Evolutionary conservation across 2,888 invertebrate species (phyloP).

Genomic region (Halictus ligatus): DNA sequence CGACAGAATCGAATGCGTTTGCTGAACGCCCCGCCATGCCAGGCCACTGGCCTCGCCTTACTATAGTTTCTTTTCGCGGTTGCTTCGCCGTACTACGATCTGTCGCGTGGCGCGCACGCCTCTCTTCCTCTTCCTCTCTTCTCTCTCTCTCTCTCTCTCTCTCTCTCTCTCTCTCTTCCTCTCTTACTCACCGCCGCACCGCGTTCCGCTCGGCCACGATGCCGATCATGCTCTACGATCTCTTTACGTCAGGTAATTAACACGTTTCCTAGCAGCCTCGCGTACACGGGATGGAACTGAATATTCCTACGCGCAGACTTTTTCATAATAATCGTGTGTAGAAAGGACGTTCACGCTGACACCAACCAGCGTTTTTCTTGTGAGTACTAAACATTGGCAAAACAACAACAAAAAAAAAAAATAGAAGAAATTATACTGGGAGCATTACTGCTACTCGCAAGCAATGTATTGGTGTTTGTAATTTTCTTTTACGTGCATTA

Average conservation of each 20-base stretch:
- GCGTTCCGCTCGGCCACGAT: neutral
- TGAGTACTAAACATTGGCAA: too few relatives aligned
- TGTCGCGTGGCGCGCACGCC: slow-evolving; percentile 43
- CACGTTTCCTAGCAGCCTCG: neutral
- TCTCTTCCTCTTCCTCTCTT: neutral
- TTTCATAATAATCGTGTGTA: neutral
- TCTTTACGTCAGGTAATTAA: neutral
- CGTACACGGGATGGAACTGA: neutral
- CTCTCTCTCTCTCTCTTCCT: neutral
- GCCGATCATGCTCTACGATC: neutral
- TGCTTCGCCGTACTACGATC: neutral
- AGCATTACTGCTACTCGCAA: too few relatives aligned
- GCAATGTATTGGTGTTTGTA: too few relatives aligned
- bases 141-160: too few relatives aligned
- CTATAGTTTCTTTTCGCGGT: slow-evolving; percentile 22
- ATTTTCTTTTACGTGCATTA: too few relatives aligned
- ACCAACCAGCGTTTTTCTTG: too few relatives aligned
- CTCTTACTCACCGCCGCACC: neutral
- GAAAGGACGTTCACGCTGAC: too few relatives aligned
- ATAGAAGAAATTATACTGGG: too few relatives aligned
- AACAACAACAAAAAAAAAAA: too few relatives aligned
- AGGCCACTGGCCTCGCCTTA: slow-evolving; percentile 61
- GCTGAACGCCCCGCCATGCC: slow-evolving; percentile 28
- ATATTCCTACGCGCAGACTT: neutral
- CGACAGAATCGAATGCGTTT: slow-evolving; percentile 76